Conservation (phyloP, 2,797 vertebrate species). For the Buceros bicornis region DNA sequence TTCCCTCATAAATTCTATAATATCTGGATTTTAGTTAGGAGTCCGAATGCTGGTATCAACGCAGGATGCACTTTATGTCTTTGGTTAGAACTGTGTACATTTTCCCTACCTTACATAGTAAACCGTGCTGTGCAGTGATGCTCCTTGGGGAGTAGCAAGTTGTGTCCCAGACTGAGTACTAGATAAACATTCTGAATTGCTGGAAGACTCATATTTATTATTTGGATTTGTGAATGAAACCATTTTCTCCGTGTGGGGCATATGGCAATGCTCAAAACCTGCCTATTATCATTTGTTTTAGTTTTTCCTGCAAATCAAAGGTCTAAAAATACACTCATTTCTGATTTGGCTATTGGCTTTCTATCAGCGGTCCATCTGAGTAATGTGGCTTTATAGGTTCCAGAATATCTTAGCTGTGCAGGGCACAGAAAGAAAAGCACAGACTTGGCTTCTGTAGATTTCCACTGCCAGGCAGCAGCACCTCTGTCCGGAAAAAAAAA, state of each 20-base stretch:
- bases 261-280: not conserved
- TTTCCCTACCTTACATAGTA: not conserved
- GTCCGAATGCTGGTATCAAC: not conserved
- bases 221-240: slow-evolving; percentile 7
- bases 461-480: not conserved
- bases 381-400: not conserved
- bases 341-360: not conserved
- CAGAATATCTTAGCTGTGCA: not conserved
- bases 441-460: not conserved
- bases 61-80: not conserved
- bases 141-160: not conserved
- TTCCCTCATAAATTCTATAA: not conserved
- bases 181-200: not conserved
- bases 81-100: not conserved
- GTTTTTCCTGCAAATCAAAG: not conserved
- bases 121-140: not conserved
- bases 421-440: not conserved
- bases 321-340: not conserved
- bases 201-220: not conserved
- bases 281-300: not conserved
- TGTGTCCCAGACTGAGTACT: not conserved
- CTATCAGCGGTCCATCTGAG: not conserved
- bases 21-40: not conserved
- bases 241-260: not conserved
- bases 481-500: not conserved